Evolutionary conservation across 2,888 invertebrate species (phyloP).

Genomic region (Drosophila mimica): DNA sequence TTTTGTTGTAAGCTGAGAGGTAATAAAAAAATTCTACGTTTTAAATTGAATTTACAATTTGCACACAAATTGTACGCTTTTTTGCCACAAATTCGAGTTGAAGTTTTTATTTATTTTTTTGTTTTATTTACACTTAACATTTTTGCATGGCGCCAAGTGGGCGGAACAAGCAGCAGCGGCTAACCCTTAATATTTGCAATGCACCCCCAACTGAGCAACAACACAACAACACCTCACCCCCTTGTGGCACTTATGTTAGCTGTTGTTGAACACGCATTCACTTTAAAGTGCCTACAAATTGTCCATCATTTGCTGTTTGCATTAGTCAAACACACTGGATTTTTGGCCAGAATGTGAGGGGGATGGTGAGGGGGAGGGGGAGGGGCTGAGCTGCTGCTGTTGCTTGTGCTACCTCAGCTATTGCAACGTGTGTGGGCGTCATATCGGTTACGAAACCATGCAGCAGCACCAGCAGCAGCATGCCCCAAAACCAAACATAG

Average conservation of each 20-base stretch:
- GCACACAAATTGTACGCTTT: not conserved
- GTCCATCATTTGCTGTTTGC: constrained; percentile 50
- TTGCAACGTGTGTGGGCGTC: constrained; percentile 73
- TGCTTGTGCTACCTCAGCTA: not conserved
- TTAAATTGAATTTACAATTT: not conserved
- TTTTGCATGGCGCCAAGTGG: constrained; percentile 55
- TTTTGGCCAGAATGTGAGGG: not conserved
- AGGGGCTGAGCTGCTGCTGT: not conserved
- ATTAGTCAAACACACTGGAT: constrained; percentile 39
- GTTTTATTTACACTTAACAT: constrained; percentile 5
- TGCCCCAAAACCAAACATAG: constrained; percentile 13
- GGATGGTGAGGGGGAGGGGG: not conserved
- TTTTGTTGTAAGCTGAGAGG: not conserved
- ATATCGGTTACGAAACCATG: constrained; percentile 69
- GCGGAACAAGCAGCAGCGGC: constrained; percentile 41
- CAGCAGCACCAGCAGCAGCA: constrained; percentile 8
- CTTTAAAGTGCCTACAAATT: constrained; percentile 41
- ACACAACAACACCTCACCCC: not conserved
- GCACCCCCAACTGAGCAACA: constrained; percentile 12
- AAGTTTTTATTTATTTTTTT: not conserved
- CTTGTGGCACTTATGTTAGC: not conserved
- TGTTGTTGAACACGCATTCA: constrained; percentile 47
- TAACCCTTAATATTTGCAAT: constrained; percentile 19
- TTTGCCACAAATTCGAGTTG: not conserved
- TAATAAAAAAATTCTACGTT: not conserved